A percentile compares a stretch with the other conserved stretches of the same genome.
These are phyloP conservation scores for Rhea americana DNA, from an alignment of 2,113 vertebrate genomes.

Conservation along the genomic window DNA sequence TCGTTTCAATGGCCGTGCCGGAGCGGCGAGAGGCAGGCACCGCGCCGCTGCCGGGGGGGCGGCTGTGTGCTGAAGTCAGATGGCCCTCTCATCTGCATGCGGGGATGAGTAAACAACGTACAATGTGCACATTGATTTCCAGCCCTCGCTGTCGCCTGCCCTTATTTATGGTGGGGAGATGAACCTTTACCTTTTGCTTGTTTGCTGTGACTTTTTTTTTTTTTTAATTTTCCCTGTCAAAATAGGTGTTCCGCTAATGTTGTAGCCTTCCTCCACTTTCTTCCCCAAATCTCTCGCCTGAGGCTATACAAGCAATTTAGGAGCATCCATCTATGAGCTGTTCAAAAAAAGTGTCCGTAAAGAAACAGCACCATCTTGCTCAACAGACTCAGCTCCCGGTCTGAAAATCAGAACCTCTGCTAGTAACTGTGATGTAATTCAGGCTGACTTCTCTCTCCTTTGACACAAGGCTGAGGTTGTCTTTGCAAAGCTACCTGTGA, in stretches of 20 bases:
- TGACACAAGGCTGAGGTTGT: background rate
- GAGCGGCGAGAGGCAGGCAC: background rate
- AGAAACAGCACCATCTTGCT: background rate
- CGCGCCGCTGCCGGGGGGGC: background rate
- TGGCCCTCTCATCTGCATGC: background rate
- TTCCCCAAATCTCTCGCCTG: background rate
- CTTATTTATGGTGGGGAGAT: background rate
- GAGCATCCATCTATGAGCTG: background rate
- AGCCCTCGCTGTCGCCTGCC: background rate
- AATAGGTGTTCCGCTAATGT: background rate
- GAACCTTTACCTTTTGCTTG: conserved; percentile 7
- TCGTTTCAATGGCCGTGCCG: conserved; percentile 5
- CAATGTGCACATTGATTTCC: background rate
- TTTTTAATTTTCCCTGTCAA: background rate
- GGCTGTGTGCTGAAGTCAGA: background rate
- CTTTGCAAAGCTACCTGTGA: background rate
- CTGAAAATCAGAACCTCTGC: background rate
- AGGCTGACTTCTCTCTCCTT: too few species aligned
- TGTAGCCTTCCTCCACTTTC: background rate
- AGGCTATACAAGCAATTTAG: background rate
- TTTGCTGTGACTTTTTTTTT: background rate
- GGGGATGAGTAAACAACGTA: conserved; percentile 39
- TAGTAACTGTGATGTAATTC: background rate
- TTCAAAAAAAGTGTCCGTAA: background rate
- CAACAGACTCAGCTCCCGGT: background rate